Conservation (phyloP, 2,113 vertebrate genomes). For the Verasper variegatus region DNA sequence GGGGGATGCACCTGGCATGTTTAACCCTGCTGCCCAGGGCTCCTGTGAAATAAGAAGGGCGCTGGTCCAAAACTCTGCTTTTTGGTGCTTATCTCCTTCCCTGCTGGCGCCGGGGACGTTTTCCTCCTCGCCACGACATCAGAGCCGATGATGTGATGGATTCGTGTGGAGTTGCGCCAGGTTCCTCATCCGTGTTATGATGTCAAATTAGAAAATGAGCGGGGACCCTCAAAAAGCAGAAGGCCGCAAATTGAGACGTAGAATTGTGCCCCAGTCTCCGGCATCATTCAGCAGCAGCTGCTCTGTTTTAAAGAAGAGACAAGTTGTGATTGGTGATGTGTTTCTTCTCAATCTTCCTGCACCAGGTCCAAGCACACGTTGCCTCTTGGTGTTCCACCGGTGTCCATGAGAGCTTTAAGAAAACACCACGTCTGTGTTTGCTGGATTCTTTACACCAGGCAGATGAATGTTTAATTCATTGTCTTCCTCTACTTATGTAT, state of each 20-base stretch:
- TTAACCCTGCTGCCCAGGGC: slow-evolving; percentile 57
- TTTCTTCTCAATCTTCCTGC: background rate
- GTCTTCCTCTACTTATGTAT: background rate
- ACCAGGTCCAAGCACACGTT: too few relatives aligned
- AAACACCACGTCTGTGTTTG: too few relatives aligned
- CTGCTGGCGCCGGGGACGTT: slow-evolving; percentile 15
- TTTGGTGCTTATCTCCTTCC: slow-evolving; percentile 43
- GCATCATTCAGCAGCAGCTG: slow-evolving; percentile 37
- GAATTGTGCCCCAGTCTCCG: background rate
- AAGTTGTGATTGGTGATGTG: slow-evolving; percentile 6
- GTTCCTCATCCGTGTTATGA: slow-evolving; percentile 40
- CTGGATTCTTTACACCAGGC: background rate
- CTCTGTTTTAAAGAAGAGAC: slow-evolving; percentile 3
- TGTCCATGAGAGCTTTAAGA: background rate
- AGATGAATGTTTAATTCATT: background rate
- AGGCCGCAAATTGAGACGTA: slow-evolving; percentile 31
- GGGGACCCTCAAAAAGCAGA: slow-evolving; percentile 46
- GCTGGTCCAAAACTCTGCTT: slow-evolving; percentile 52
- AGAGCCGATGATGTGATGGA: slow-evolving; percentile 42
- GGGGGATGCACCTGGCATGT: slow-evolving; percentile 61
- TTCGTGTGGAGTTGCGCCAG: slow-evolving; percentile 23
- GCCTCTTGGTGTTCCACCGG: too few relatives aligned
- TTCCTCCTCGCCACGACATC: slow-evolving; percentile 18
- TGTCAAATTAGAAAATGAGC: slow-evolving; percentile 50
- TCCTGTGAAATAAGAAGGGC: slow-evolving; percentile 56